Conservation (phyloP, 2,888 invertebrate genomes). For the Sussaba pulchella region DNA sequence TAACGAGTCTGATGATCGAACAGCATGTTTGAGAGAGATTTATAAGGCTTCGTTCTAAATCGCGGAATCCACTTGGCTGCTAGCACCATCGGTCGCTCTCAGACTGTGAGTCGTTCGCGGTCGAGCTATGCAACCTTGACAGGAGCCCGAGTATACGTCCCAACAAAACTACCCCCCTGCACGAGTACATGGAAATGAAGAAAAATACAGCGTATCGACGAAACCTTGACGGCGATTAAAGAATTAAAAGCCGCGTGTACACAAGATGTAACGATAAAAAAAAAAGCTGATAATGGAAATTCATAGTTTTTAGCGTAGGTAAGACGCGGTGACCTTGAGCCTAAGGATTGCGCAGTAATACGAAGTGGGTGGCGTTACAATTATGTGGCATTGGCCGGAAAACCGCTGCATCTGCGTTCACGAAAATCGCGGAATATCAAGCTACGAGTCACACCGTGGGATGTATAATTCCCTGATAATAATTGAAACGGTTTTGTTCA, state of each 20-base stretch:
- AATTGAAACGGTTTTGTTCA: background rate
- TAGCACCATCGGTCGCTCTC: conserved; percentile 30
- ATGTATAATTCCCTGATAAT: background rate
- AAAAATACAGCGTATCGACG: background rate
- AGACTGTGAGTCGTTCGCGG: conserved; percentile 22
- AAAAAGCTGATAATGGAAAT: conserved; percentile 5
- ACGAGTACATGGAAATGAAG: conserved; percentile 11
- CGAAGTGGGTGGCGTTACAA: conserved; percentile 20
- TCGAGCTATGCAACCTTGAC: conserved; percentile 40
- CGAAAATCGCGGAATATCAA: background rate
- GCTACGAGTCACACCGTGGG: background rate
- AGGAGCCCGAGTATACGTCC: conserved; percentile 13
- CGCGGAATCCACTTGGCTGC: conserved; percentile 39
- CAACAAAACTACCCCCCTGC: conserved; percentile 10
- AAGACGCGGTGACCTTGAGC: conserved; percentile 52
- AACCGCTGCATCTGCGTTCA: conserved; percentile 7
- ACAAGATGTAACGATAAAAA: background rate
- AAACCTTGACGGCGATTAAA: conserved; percentile 27
- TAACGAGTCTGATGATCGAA: background rate
- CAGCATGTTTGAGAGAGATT: background rate
- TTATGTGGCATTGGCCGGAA: conserved; percentile 17
- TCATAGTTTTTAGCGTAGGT: background rate
- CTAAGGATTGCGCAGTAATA: conserved; percentile 51
- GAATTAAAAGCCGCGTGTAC: background rate
- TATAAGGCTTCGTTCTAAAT: conserved; percentile 62